These are phyloP conservation scores for Heliconius eleuchia DNA, from an alignment of 1,140 invertebrate species.

Conservation along the genomic window DNA sequence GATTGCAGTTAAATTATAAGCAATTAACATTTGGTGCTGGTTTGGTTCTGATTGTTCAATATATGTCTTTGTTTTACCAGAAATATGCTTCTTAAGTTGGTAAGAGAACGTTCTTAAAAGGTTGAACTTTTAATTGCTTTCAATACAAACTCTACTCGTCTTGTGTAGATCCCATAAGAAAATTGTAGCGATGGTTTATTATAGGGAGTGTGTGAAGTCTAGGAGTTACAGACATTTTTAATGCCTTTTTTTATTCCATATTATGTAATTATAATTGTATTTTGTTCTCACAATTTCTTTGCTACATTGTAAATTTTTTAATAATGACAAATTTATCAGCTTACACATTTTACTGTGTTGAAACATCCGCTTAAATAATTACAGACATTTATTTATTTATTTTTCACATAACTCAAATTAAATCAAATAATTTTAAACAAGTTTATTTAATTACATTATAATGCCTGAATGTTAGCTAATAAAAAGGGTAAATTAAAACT, in stretches of 20 bases:
- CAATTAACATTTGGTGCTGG: not conserved
- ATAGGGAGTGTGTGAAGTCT: not conserved
- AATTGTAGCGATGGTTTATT: not conserved
- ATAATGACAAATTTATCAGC: no score
- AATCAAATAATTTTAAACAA: no score
- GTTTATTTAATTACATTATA: no score
- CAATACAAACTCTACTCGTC: not conserved
- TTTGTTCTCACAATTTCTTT: no score
- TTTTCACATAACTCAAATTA: no score
- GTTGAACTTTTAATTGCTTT: not conserved
- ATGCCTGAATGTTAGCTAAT: no score
- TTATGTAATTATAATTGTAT: no score
- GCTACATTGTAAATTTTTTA: no score
- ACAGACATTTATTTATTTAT: no score
- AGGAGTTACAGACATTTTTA: not conserved
- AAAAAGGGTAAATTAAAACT: no score
- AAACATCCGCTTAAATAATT: no score
- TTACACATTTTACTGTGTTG: no score
- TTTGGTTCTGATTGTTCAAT: slow-evolving; percentile 3
- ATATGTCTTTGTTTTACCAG: slow-evolving; percentile 13
- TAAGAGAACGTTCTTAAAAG: not conserved
- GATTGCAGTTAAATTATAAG: slow-evolving; percentile 10
- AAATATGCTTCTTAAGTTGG: slow-evolving; percentile 16
- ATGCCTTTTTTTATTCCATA: not conserved
- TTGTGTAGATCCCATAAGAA: not conserved